Evolutionary conservation across 2,888 invertebrate species (phyloP), one percentile per base, ranked within the genome.

Genomic region (Polydrusus cervinus): DNA sequence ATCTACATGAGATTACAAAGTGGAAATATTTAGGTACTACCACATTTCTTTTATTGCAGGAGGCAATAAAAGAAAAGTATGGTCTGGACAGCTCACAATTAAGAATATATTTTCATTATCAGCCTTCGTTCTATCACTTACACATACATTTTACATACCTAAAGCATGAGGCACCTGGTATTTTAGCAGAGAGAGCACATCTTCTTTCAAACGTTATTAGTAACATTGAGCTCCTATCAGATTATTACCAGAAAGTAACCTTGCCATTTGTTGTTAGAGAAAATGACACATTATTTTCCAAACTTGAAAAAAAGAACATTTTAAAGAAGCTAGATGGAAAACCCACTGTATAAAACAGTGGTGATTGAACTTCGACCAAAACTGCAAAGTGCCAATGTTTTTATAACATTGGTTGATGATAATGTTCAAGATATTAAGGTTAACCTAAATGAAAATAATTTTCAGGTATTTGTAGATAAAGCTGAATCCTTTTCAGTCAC

Each of bases 71-170:
- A 62, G 90, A 94, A 40, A 95, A 94, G 82, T 98, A 94, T 87
- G 90, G 90, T 13, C 81, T 99, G 0, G 87, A 90, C 3, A 86
- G 89, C 14, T 90, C 91, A 6, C 93, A 95, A 83, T 86, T 98
- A 30, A 90, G 97, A 25, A 91, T 95, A 76, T 99, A 95, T 86
- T 86, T 98, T 0, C 98, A 99, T 86, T 99, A 99, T 87, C 98
- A 97, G 83, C 99, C 99, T 0, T 96, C 97, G 0, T 99, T 97
- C 88, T 98, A 97, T 87, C 98, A 99, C 85, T 89, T 99, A 0
- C 99, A 99, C 86, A 90, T 99, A 0, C 99, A 99, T 87, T 96
- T 98, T 83, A 95, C 95, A 11, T 92, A 92, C 72, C 85, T 98
- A 2, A 90, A 91, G 57, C 93, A 93, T 88, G 94, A 95, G 81